Percentiles rank a stretch among this genome's conserved stretches.
Evolutionary conservation across 2,888 invertebrate genomes (phyloP).

Genomic region (Watsonalla binaria): DNA sequence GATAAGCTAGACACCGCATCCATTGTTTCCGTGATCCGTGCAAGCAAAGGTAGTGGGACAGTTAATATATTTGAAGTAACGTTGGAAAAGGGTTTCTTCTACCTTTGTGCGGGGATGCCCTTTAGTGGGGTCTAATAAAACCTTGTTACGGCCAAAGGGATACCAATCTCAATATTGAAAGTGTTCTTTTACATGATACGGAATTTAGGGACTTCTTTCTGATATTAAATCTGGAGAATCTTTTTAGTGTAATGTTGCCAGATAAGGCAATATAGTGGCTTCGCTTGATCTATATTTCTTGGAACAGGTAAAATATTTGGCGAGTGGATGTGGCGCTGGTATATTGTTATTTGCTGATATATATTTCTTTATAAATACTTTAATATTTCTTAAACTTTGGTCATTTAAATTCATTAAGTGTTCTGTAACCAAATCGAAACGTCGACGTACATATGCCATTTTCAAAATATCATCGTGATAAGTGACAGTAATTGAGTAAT

Average conservation of each 20-base stretch:
- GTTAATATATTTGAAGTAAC: conserved; percentile 79
- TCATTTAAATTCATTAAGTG: too few species aligned
- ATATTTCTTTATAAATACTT: too few species aligned
- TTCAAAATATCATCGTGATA: too few species aligned
- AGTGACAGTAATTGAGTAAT: too few species aligned
- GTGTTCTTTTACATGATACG: conserved; percentile 78
- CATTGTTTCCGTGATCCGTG: conserved; percentile 21
- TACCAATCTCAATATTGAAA: conserved; percentile 78
- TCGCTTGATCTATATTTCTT: conserved; percentile 4
- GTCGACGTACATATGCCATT: too few species aligned
- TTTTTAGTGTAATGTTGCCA: conserved; percentile 56
- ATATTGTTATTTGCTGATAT: too few species aligned
- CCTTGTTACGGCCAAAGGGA: conserved; percentile 79
- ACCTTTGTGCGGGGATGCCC: conserved; percentile 77
- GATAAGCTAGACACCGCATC: neutral
- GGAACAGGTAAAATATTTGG: conserved; percentile 5
- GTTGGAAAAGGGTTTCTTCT: conserved; percentile 77
- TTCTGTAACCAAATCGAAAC: too few species aligned
- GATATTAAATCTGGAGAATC: conserved; percentile 74
- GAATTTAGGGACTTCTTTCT: conserved; percentile 75
- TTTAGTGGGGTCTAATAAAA: conserved; percentile 79
- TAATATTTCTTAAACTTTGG: too few species aligned
- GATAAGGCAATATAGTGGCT: conserved; percentile 39
- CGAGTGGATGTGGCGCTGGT: neutral
- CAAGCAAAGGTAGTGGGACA: conserved; percentile 64